Evolutionary conservation across 1,140 invertebrate species (phyloP).

Genomic region (Pseudoatta argentina): DNA sequence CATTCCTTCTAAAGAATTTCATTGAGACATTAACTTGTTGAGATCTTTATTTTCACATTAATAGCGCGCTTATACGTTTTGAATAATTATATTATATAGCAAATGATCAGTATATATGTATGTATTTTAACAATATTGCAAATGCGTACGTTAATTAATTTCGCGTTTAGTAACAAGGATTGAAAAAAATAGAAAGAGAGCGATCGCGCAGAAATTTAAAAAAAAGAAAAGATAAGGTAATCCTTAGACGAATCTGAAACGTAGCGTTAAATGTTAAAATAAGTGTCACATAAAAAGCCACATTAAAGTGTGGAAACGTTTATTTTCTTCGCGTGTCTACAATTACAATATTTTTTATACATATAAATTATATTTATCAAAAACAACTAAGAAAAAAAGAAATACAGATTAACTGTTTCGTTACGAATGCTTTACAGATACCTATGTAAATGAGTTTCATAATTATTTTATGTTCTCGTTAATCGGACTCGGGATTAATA

Average conservation of each 20-base stretch:
- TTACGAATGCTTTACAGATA: not conserved
- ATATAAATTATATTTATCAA: not conserved
- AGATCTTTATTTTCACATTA: not conserved
- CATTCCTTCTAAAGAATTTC: not conserved
- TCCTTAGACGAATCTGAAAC: too few relatives aligned
- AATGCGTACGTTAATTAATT: too few relatives aligned
- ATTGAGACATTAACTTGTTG: not conserved
- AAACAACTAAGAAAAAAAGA: not conserved
- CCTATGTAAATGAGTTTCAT: not conserved
- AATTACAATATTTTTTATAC: not conserved
- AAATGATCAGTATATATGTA: not conserved
- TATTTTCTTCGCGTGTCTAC: too few relatives aligned
- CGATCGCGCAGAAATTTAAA: too few relatives aligned
- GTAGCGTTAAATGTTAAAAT: too few relatives aligned
- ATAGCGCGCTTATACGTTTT: not conserved
- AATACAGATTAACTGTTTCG: not conserved
- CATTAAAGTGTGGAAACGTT: too few relatives aligned
- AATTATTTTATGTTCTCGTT: not conserved
- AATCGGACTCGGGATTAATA: slow-evolving; percentile 19
- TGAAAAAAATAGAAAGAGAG: too few relatives aligned
- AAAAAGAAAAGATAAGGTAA: too few relatives aligned
- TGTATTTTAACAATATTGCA: too few relatives aligned
- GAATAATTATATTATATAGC: not conserved
- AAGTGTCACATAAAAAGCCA: too few relatives aligned
- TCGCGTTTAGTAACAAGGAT: too few relatives aligned